Conservation (phyloP, 2,797 vertebrate genomes). For the Manis javanica region DNA sequence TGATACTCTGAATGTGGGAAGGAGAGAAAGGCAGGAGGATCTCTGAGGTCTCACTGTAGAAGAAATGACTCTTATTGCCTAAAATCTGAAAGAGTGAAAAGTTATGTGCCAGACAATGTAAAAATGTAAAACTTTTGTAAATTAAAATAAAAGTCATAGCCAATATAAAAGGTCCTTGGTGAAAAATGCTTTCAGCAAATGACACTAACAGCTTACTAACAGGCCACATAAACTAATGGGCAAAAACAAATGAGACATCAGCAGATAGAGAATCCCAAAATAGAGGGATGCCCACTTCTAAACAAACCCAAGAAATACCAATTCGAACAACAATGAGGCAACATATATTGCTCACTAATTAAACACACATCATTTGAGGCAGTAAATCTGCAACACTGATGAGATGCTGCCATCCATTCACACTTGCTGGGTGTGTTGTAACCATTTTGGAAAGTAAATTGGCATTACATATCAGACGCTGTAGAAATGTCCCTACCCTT, state of each 20-base stretch:
- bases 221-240: neutral
- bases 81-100: neutral
- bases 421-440: neutral
- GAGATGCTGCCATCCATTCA: neutral
- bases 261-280: slow-evolving; percentile 32
- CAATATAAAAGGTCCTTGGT: neutral
- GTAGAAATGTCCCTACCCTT: neutral
- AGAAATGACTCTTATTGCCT: slow-evolving; percentile 8
- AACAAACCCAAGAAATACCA: neutral
- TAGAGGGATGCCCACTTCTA: neutral
- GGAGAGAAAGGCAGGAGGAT: neutral
- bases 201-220: slow-evolving; percentile 5
- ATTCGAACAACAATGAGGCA: neutral
- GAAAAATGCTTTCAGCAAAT: slow-evolving; percentile 19
- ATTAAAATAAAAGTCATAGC: neutral
- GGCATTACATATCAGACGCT: neutral
- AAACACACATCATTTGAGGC: neutral
- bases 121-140: slow-evolving; percentile 5
- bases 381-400: neutral
- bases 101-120: neutral
- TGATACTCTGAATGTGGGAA: neutral
- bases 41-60: neutral
- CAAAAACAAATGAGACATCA: neutral
- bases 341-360: neutral
- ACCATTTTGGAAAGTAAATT: neutral